Percentiles rank a stretch among this genome's conserved stretches.
These are phyloP conservation scores for Kryphioiulus occultus DNA, from an alignment of 2,888 invertebrate genomes.

Conservation along the genomic window DNA sequence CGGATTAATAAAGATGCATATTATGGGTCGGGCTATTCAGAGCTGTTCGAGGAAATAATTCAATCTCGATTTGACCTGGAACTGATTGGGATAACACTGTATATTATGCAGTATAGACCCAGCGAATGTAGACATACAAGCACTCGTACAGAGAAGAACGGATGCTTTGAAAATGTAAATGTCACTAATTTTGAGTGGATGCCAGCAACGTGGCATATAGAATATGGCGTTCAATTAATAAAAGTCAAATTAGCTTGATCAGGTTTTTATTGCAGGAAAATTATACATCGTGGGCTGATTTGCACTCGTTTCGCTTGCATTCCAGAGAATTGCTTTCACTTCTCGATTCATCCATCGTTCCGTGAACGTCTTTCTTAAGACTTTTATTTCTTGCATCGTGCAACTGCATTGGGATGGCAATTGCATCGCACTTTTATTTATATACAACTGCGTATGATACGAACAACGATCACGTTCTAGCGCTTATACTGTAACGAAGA, in stretches of 20 bases:
- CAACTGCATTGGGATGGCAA: background rate
- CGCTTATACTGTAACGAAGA: conserved; percentile 14
- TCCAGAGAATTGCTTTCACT: conserved; percentile 12
- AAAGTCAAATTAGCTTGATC: conserved; percentile 3
- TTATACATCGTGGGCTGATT: background rate
- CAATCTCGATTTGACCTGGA: conserved; percentile 23
- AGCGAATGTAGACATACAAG: too few relatives aligned
- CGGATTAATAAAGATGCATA: background rate
- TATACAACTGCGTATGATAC: background rate
- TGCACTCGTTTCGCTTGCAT: background rate
- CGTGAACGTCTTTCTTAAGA: background rate
- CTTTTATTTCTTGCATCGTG: background rate
- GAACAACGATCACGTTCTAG: conserved; percentile 1
- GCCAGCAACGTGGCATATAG: conserved; percentile 14
- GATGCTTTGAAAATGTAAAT: conserved; percentile 17
- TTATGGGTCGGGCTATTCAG: background rate
- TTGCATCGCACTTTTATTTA: background rate
- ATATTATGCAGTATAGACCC: too few relatives aligned
- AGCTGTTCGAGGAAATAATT: background rate
- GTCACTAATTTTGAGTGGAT: background rate
- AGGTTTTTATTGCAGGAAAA: background rate
- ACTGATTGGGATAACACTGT: too few relatives aligned
- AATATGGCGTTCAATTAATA: conserved; percentile 14
- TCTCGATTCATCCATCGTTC: background rate
- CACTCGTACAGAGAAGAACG: background rate